A percentile compares a stretch with the other conserved stretches of the same genome.
These are phyloP conservation scores for Physella acuta DNA, from an alignment of 1,140 invertebrate genomes.

Conservation along the genomic window DNA sequence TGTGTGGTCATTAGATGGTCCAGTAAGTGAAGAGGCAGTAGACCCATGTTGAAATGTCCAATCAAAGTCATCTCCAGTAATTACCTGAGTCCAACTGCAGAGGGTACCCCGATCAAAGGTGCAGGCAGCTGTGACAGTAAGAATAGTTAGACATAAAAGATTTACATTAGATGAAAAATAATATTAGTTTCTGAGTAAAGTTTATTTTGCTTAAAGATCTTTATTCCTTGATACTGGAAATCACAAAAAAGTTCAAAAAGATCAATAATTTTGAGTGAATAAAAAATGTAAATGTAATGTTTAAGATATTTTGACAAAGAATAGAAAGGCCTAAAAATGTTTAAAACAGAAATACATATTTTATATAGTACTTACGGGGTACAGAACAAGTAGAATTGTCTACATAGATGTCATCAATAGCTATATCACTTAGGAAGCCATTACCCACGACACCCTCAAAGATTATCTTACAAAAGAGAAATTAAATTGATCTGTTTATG, in stretches of 20 bases:
- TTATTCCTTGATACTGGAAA: no score
- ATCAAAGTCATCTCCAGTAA: slow-evolving; percentile 44
- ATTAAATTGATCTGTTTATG: not conserved
- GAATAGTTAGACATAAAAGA: not conserved
- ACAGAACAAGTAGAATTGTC: slow-evolving; percentile 32
- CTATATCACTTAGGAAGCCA: slow-evolving; percentile 41
- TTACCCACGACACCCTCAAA: slow-evolving; percentile 43
- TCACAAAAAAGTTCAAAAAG: no score
- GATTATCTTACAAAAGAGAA: slow-evolving; percentile 55
- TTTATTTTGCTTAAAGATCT: no score
- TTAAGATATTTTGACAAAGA: not conserved
- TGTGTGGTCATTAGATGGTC: slow-evolving; percentile 50
- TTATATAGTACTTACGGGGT: slow-evolving; percentile 3
- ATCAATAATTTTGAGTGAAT: not conserved
- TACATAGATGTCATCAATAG: slow-evolving; percentile 49
- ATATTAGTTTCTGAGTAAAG: no score
- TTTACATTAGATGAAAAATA: no score
- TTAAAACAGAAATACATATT: not conserved
- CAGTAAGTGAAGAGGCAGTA: slow-evolving; percentile 38
- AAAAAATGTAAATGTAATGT: not conserved
- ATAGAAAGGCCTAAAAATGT: not conserved
- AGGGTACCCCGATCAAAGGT: slow-evolving; percentile 45
- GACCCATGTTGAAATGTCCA: slow-evolving; percentile 39
- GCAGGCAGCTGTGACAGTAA: slow-evolving; percentile 30
- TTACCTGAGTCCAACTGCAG: slow-evolving; percentile 45